These are phyloP conservation scores for Eumaeus atala DNA, from an alignment of 1,140 invertebrate genomes.

Conservation along the genomic window DNA sequence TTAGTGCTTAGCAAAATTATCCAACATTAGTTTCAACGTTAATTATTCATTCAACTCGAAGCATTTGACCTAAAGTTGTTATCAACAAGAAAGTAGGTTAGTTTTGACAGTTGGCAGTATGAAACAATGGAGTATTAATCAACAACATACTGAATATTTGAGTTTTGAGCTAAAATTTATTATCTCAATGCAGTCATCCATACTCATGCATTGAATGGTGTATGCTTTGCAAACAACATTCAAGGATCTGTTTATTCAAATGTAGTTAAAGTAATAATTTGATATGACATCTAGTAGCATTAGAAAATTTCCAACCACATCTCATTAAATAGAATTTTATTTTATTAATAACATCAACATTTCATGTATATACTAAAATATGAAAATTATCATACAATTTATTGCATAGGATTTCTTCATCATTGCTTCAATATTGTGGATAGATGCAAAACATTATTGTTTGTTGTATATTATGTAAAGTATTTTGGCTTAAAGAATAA, in stretches of 20 bases:
- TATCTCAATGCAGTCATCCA: slow-evolving; percentile 1
- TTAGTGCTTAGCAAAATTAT: slow-evolving; percentile 11
- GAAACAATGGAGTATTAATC: slow-evolving; percentile 18
- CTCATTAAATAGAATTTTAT: too few species aligned
- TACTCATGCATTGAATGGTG: slow-evolving; percentile 2
- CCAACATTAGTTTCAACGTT: slow-evolving; percentile 15
- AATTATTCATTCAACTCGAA: slow-evolving; percentile 22
- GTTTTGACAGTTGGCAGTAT: slow-evolving; percentile 14
- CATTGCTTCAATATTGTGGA: too few species aligned
- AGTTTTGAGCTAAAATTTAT: slow-evolving; percentile 9
- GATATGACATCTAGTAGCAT: too few species aligned
- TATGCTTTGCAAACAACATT: slow-evolving; percentile 7
- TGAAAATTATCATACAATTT: too few species aligned
- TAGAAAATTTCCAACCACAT: too few species aligned
- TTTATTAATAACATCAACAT: too few species aligned
- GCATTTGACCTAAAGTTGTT: slow-evolving; percentile 23
- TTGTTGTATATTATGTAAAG: too few species aligned
- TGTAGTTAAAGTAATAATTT: not conserved
- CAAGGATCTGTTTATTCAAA: slow-evolving; percentile 9
- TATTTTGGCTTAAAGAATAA: too few species aligned
- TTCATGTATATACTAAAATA: too few species aligned
- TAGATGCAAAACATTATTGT: too few species aligned
- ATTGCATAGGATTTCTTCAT: too few species aligned
- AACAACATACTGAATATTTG: slow-evolving; percentile 12
- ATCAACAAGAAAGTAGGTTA: slow-evolving; percentile 31